Base-by-base conservation (phyloP, 2,113 vertebrate species). In the Diglossa brunneiventris region DNA sequence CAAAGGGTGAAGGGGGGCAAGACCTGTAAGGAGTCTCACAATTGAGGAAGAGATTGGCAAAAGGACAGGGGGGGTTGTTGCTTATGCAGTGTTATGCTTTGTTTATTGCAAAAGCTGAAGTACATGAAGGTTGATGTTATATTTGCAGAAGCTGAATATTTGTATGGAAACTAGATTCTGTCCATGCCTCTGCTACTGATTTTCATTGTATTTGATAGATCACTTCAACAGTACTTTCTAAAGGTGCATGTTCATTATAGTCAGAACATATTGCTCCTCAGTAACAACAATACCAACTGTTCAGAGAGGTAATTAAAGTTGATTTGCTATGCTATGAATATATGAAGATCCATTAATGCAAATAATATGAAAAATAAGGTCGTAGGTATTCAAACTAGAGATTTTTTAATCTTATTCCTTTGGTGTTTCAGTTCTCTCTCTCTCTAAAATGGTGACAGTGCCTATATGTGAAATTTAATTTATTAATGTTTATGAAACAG, bases 301-400 rank as follows among this genome's bases (percentile, higher is more conserved):
- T 89, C 78, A 89, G 44, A 72, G 37, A 37, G 55, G 59, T 80
- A 83, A 85, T 83, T 91, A 75, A 78, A 91, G 63, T 69, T 88
- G 68, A 76, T 93, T 73, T 85, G 59, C 39, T 79, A 47, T 92
- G 90, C 77, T 90, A 33, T 85, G 90, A 93, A 88, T 79, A 90
- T 90, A 69, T 79, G 58, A 82, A 76, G 41, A 64, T 35, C 33
- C 53, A 80, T 91, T 91, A 93, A 85, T 76, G 44, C 16, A 85
- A 91, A 72, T 79, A 76, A 44, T 68, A 44, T 64, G 67, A 93
- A 85, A 93, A 94, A 93, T 72, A 39, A 66, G 58, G 82, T 78
- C 31, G 61, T 64, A 87, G 58, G 44, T 91, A 87, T 95, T 93
- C 79, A 46, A 90, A 56, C 8, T 3, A 27, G 72, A 64, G 24